Evolutionary conservation across 2,113 vertebrate species (phyloP).

Genomic region (Myiagra hebetior): DNA sequence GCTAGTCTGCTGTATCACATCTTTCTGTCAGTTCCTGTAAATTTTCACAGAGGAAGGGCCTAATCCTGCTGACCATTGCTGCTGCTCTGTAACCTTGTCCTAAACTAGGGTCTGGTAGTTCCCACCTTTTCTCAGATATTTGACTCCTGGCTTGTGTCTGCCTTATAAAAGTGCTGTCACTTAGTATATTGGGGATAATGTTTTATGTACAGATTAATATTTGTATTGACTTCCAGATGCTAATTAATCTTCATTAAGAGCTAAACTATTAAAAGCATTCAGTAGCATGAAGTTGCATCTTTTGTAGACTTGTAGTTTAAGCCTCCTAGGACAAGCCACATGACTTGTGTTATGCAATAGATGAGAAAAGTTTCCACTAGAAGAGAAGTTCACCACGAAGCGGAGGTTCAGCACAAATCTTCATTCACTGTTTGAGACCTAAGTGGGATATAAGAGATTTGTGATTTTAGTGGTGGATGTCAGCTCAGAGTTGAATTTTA

Average conservation of each 20-base stretch:
- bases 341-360: neutral
- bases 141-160: slow-evolving; percentile 50
- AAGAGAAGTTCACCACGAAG: neutral
- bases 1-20: neutral
- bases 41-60: neutral
- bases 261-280: slow-evolving; percentile 45
- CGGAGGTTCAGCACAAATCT: neutral
- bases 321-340: neutral
- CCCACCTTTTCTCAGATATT: slow-evolving; percentile 22
- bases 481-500: neutral
- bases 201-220: slow-evolving; percentile 52
- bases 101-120: neutral
- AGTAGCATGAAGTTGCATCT: slow-evolving; percentile 53
- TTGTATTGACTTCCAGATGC: slow-evolving; percentile 42
- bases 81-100: neutral
- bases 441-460: neutral
- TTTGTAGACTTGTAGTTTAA: slow-evolving; percentile 41
- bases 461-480: neutral
- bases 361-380: neutral
- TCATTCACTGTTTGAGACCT: neutral
- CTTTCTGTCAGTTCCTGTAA: neutral
- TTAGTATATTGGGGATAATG: slow-evolving; percentile 58
- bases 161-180: slow-evolving; percentile 56
- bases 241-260: slow-evolving; percentile 46
- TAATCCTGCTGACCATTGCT: neutral